Base-by-base conservation (phyloP, 30 jellyfish, hydroid and myxozoan genomes). In the Hydractinia symbiolongicarpus region DNA sequence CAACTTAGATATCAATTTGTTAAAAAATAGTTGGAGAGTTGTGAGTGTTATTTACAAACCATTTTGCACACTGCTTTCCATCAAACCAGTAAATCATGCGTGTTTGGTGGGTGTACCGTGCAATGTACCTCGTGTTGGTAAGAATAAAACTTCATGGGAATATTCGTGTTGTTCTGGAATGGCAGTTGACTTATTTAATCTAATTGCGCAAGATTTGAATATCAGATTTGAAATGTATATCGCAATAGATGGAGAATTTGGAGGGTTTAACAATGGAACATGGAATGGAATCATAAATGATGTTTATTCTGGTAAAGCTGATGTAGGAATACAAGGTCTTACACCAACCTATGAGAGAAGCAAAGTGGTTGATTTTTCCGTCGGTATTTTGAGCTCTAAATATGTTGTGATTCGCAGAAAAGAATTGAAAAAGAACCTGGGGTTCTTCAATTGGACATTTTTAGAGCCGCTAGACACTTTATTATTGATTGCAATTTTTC, bases 241-340 rank as follows among this genome's bases (percentile, higher is more conserved):
- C 50, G 80, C 54, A 7, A 5, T 8, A 8, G 80, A 71, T 71
- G 80, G 80, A n/a, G 56, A 71, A 50, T 71, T n/a, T 50, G 80
- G 80, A 8, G 61, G 80, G 40, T 20, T 30, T 50, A 30, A 20
- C 68, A 20, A 71, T 8, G 51, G 51, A 20, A 50, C 40, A 8
- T 71, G 80, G 80, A 71, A 55, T 6, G 80, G 80, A 71, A 71
- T 71, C 9, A 71, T 71, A 7, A 60, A 60, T 6, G 80, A 71
- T 71, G 80, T 71, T 50, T 50, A 20, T 1, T 19, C 17, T 9
- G 61, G 80, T 7, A 50, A 8, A 71, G 80, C 80, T 71, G 80
- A 71, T 20, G 9, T 71, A 8, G 80, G 61, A 7, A 71, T 71
- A 30, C 80, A 71, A 50, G 80, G 80, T 20, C 9, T 71, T 11